A percentile compares a stretch with the other conserved stretches of the same genome.
Conservation (phyloP, 2,888 invertebrate species). For the Drosophila neutralis region DNA sequence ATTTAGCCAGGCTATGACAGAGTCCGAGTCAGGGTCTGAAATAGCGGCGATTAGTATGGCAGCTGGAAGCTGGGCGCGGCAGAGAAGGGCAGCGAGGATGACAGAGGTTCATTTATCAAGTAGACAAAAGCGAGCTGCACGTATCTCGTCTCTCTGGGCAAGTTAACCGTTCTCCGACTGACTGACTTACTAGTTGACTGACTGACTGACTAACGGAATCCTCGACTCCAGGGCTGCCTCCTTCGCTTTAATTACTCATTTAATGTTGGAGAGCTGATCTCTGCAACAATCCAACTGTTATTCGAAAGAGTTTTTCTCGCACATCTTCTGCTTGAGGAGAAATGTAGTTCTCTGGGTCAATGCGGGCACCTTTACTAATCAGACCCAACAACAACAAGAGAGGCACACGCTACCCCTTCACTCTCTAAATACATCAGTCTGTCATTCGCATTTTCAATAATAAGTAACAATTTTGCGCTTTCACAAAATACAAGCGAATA, state of each 20-base stretch:
- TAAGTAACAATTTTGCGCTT: conserved; percentile 53
- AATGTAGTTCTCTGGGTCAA: conserved; percentile 79
- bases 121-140: conserved; percentile 60
- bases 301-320: conserved; percentile 33
- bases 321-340: conserved; percentile 30
- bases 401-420: conserved; percentile 25
- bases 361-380: conserved; percentile 76
- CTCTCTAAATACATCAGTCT: conserved; percentile 13
- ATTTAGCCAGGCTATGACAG: conserved; percentile 60
- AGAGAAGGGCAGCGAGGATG: conserved; percentile 41
- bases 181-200: conserved; percentile 30
- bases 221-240: conserved; percentile 28
- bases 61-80: conserved; percentile 29
- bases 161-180: conserved; percentile 65
- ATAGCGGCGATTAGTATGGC: conserved; percentile 65
- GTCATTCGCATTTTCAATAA: conserved; percentile 58
- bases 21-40: conserved; percentile 38
- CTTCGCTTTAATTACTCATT: conserved; percentile 70
- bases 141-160: conserved; percentile 69
- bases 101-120: conserved; percentile 73
- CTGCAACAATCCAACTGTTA: conserved; percentile 41
- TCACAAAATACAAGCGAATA: conserved; percentile 30
- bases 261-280: conserved; percentile 49
- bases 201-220: conserved; percentile 38
- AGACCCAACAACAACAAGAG: conserved; percentile 40